Evolutionary conservation across 2,888 invertebrate species (phyloP).

Genomic region (Drosophila subquinaria): DNA sequence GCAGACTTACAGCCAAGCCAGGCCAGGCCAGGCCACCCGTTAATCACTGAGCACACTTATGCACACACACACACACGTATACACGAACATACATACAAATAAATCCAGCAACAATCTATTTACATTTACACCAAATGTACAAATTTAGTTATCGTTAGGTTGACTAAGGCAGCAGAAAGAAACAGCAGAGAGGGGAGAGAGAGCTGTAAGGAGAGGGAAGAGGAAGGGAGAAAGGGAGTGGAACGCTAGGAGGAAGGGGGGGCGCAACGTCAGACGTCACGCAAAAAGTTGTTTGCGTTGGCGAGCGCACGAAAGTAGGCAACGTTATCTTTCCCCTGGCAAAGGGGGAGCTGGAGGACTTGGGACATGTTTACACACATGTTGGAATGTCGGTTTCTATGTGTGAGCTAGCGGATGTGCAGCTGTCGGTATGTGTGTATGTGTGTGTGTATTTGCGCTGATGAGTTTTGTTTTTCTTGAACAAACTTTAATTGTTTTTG

Average conservation of each 20-base stretch:
- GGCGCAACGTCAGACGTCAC: conserved; percentile 67
- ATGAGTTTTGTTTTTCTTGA: conserved; percentile 81
- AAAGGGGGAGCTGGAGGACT: conserved; percentile 10
- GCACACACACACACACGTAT: conserved; percentile 64
- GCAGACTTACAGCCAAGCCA: conserved; percentile 22
- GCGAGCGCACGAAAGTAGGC: conserved; percentile 76
- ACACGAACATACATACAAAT: conserved; percentile 76
- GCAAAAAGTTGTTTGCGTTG: conserved; percentile 77
- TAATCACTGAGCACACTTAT: conserved; percentile 73
- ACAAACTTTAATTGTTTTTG: conserved; percentile 80
- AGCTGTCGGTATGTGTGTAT: not conserved
- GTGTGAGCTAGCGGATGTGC: conserved; percentile 8
- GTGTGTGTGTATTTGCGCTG: conserved; percentile 39
- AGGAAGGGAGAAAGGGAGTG: not conserved
- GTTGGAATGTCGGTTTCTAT: conserved; percentile 36
- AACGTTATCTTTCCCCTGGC: conserved; percentile 69
- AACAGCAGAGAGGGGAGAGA: no score
- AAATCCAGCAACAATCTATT: conserved; percentile 82
- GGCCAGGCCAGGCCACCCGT: conserved; percentile 57
- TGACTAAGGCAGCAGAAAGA: conserved; percentile 19
- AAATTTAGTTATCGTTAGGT: conserved; percentile 76
- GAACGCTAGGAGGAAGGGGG: not conserved
- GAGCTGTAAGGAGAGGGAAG: not conserved
- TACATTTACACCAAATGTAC: conserved; percentile 83
- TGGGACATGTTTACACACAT: conserved; percentile 70